Conservation (phyloP, 1,140 invertebrate genomes). For the Andricus grossulariae region DNA sequence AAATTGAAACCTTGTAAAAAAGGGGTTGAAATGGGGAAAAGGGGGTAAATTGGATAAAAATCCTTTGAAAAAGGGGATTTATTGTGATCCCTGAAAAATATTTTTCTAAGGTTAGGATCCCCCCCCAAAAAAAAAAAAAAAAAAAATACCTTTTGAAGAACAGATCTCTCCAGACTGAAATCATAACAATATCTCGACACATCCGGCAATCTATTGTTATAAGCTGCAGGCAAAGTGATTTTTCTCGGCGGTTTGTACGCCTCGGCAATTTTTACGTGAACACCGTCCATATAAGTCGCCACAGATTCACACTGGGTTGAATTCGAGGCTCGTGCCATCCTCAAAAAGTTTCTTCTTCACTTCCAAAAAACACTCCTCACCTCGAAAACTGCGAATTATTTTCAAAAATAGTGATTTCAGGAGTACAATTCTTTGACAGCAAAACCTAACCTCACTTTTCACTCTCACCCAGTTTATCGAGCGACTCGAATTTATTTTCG, state of each 20-base stretch:
- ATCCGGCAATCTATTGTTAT: constrained; percentile 78
- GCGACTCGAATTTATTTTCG: background rate
- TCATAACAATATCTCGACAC: constrained; percentile 80
- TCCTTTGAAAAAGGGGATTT: too few relatives aligned
- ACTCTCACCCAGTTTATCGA: background rate
- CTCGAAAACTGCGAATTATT: background rate
- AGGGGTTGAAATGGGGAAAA: too few relatives aligned
- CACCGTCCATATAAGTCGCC: constrained; percentile 85
- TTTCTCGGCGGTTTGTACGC: constrained; percentile 87
- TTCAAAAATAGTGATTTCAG: too few relatives aligned
- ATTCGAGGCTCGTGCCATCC: constrained; percentile 63
- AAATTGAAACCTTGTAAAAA: too few relatives aligned
- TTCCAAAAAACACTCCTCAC: background rate
- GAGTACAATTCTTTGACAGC: background rate
- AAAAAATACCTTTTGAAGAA: constrained; percentile 78
- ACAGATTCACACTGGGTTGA: constrained; percentile 65
- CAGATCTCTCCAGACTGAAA: constrained; percentile 83
- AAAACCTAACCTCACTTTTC: constrained; percentile 19
- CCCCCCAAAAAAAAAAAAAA: background rate
- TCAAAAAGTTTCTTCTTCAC: background rate
- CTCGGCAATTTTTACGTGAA: constrained; percentile 91
- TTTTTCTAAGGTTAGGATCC: too few relatives aligned
- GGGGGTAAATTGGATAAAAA: too few relatives aligned
- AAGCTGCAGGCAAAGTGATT: constrained; percentile 82
- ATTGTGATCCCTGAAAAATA: too few relatives aligned